Conservation (phyloP, 2,113 vertebrate species). For the Crotalus viridis region DNA sequence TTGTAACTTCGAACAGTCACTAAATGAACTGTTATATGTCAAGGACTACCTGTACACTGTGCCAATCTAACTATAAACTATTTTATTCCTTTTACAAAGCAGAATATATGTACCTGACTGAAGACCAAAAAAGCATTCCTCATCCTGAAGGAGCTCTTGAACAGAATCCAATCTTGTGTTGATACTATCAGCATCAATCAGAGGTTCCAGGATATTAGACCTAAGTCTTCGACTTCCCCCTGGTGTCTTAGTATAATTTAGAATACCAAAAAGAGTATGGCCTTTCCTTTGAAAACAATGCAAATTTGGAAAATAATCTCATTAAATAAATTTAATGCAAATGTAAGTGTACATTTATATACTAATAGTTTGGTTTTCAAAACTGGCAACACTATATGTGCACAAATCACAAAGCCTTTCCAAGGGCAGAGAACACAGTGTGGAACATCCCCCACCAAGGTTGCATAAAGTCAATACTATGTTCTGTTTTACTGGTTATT, state of each 20-base stretch:
- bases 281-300: conserved; percentile 77
- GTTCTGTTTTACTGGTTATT: background rate
- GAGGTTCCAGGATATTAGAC: conserved; percentile 91
- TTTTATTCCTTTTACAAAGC: conserved; percentile 17
- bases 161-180: conserved; percentile 87
- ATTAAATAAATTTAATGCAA: conserved; percentile 21
- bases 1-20: background rate
- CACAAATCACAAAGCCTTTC: background rate
- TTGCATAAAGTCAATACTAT: background rate
- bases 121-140: conserved; percentile 90
- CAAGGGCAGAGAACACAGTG: background rate
- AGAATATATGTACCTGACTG: conserved; percentile 77
- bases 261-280: conserved; percentile 88
- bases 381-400: background rate
- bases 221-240: conserved; percentile 89
- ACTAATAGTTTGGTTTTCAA: background rate
- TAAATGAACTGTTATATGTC: background rate
- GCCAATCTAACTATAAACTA: background rate
- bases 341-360: conserved; percentile 17
- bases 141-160: conserved; percentile 88
- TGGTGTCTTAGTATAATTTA: conserved; percentile 93
- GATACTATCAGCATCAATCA: conserved; percentile 86
- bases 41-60: background rate
- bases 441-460: background rate
- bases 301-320: conserved; percentile 15